Evolutionary conservation across 2,797 vertebrate species (phyloP).

Genomic region (Gouania willdenowi): DNA sequence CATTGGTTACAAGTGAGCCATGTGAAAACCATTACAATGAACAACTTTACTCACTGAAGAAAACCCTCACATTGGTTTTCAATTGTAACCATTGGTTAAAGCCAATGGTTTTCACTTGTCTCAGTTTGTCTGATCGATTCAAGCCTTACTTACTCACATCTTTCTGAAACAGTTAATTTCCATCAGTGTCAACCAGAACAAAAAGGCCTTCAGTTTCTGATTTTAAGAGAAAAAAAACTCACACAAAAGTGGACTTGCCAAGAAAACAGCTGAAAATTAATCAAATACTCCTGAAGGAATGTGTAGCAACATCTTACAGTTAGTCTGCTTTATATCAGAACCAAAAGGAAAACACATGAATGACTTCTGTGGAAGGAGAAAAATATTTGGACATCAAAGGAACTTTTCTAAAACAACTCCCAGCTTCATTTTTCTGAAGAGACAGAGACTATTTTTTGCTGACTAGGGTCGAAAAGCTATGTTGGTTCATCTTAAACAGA

Average conservation of each 20-base stretch:
- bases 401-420: constrained; percentile 12
- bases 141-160: constrained; percentile 59
- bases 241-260: constrained; percentile 32
- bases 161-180: constrained; percentile 44
- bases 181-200: constrained; percentile 31
- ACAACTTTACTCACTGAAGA: too few species aligned
- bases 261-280: constrained; percentile 6
- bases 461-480: too few species aligned
- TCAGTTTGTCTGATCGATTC: constrained; percentile 22
- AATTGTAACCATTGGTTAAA: too few species aligned
- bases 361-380: neutral
- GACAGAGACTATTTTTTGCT: too few species aligned
- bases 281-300: constrained; percentile 40
- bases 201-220: constrained; percentile 23
- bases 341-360: constrained; percentile 22
- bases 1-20: too few species aligned
- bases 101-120: too few species aligned
- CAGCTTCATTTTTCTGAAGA: too few species aligned
- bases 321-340: constrained; percentile 6
- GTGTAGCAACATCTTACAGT: constrained; percentile 30
- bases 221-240: constrained; percentile 17
- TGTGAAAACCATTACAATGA: too few species aligned
- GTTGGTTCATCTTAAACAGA: too few species aligned
- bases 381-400: neutral
- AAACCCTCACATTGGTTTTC: too few species aligned